Base-by-base conservation (phyloP, 1,140 invertebrate species). In the Panagrolaimus sp. region DNA sequence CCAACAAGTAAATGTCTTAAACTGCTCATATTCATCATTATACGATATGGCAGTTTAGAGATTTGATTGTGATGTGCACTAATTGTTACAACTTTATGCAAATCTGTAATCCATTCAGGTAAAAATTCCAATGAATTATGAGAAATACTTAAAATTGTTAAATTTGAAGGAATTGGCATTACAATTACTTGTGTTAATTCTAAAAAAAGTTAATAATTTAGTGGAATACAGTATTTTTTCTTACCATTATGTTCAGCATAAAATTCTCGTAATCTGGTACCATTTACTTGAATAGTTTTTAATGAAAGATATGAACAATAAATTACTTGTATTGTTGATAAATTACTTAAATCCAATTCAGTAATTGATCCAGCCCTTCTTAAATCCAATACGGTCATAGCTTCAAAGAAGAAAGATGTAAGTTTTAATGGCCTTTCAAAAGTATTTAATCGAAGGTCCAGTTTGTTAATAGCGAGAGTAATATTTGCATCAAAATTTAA, bases 391-490 rank as follows among this genome's bases (percentile, higher is more conserved):
- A 42, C 27, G 16, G 62, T 63, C 16, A 63, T 31, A 27, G 27
- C 16, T 23, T 31, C 27, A 63, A 63, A 63, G 38, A 42, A 20
- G 42, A 63, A 31, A 7, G 62, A 63, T n/a, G 27, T 63, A 13
- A 63, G 62, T 43, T 16, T n/a, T 13, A 63, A 20, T 38, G 27
- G 27, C 16, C 42, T 31, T 31, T 43, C 42, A 14, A 63, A 63
- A 31, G 27, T 63, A 63, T 63, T 63, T 27, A 63, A 63, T 63
- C 62, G 27, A 31, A 63, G 38, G 23, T 63, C 42, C 11, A 63
- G 16, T 42, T 31, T 42, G 16, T 16, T 20, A 43, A 63, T 43
- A 27, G 13, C 27, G 9, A 43, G 16, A 9, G 38, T 57, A 5
- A 27, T 57, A 57, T 57, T 43, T 7, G 42, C 62, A 23, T 31